phyloP scores from a whole-genome alignment of 1,140 invertebrate genomes.

The Colletes gigas region DNA sequence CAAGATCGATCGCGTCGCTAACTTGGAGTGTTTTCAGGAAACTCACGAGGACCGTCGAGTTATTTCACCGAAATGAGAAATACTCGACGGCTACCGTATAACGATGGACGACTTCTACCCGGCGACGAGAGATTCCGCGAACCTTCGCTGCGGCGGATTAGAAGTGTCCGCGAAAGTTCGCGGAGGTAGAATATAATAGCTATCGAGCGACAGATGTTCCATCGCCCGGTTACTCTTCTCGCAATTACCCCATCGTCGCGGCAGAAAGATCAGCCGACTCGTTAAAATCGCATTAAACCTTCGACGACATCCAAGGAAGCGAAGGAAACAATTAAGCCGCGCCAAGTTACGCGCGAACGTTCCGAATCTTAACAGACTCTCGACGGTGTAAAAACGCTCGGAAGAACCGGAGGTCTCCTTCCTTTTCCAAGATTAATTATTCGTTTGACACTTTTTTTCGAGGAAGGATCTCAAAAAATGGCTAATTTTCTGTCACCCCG shows the following conservation, averaged over 20 bases:
- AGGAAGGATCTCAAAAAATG: too few relatives aligned
- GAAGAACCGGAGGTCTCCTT: too few relatives aligned
- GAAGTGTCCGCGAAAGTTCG: background rate
- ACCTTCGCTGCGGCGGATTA: constrained; percentile 16
- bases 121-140: constrained; percentile 13
- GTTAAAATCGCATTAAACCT: constrained; percentile 1
- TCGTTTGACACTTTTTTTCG: too few relatives aligned
- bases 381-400: too few relatives aligned
- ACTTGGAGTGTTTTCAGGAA: constrained; percentile 33
- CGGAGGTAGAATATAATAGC: background rate
- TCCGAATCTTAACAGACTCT: constrained; percentile 6
- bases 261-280: background rate
- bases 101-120: constrained; percentile 29
- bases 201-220: constrained; percentile 6
- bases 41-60: constrained; percentile 12
- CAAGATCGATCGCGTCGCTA: constrained; percentile 30
- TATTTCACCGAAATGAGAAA: constrained; percentile 50
- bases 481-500: too few relatives aligned
- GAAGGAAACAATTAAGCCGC: background rate
- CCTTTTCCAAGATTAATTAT: too few relatives aligned
- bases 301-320: background rate
- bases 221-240: background rate
- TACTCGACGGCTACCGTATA: constrained; percentile 23
- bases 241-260: background rate
- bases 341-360: background rate